phyloP scores from a whole-genome alignment of 2,888 invertebrate genomes.

The Mesochorus sp. region DNA sequence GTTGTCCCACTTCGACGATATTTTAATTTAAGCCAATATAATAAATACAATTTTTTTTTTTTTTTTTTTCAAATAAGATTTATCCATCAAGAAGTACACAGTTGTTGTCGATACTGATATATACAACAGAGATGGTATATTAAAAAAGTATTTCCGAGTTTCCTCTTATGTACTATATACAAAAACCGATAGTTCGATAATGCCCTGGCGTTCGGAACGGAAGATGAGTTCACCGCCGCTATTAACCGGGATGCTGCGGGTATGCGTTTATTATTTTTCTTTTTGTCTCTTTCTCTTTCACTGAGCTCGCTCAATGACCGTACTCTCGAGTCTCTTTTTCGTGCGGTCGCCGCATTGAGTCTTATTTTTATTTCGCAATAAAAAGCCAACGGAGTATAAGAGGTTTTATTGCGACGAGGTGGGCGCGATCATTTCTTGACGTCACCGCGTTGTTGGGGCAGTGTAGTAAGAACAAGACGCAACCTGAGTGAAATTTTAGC shows the following conservation, averaged over 20 bases:
- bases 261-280: neutral
- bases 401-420: neutral
- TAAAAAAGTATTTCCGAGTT: conserved; percentile 10
- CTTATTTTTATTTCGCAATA: neutral
- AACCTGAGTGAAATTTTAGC: conserved; percentile 14
- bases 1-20: neutral
- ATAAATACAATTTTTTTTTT: neutral
- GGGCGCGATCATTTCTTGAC: neutral
- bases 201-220: neutral
- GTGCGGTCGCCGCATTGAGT: neutral
- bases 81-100: neutral
- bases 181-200: conserved; percentile 20
- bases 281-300: neutral
- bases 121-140: neutral
- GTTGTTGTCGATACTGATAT: neutral
- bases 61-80: neutral
- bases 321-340: neutral
- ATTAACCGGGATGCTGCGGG: conserved; percentile 5
- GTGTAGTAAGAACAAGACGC: conserved; percentile 20
- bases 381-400: neutral
- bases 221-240: conserved; percentile 7
- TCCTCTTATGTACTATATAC: neutral
- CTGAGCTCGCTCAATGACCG: neutral
- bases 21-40: neutral
- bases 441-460: conserved; percentile 24